Conservation (phyloP, 2,113 vertebrate genomes). For the Falcunculus frontatus region DNA sequence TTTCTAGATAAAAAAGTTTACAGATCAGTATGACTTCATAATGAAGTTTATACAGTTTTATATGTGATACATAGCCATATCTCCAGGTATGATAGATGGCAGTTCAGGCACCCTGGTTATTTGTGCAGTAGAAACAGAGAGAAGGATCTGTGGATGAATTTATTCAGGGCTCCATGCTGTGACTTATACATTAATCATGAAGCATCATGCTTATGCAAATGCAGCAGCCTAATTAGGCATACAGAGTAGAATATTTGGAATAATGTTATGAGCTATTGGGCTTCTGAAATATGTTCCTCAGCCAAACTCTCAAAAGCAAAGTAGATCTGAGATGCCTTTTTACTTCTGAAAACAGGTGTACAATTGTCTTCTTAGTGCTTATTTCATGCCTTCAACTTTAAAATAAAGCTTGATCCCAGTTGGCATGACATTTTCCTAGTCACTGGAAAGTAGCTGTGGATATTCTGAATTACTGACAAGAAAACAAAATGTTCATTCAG, state of each 20-base stretch:
- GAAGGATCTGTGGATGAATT: constrained; percentile 36
- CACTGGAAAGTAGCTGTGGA: constrained; percentile 41
- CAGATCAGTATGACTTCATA: neutral
- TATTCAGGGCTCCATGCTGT: constrained; percentile 50
- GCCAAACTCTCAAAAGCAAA: constrained; percentile 70
- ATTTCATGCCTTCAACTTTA: constrained; percentile 65
- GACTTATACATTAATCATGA: constrained; percentile 76
- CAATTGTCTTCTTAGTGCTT: constrained; percentile 63
- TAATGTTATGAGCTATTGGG: constrained; percentile 66
- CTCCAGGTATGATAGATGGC: constrained; percentile 15
- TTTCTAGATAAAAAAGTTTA: constrained; percentile 2
- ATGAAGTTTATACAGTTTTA: neutral
- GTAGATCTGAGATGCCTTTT: constrained; percentile 64
- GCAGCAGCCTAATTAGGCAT: constrained; percentile 66
- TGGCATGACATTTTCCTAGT: constrained; percentile 59
- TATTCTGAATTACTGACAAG: constrained; percentile 69
- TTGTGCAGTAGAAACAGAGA: constrained; percentile 19
- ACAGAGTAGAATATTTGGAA: constrained; percentile 61
- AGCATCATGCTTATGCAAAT: constrained; percentile 70
- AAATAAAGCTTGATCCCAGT: constrained; percentile 66
- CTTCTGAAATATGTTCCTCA: constrained; percentile 65
- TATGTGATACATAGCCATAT: neutral
- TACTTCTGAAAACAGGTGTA: constrained; percentile 70
- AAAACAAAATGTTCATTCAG: constrained; percentile 70
- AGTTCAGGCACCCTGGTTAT: constrained; percentile 18